phyloP scores from a whole-genome alignment of 2,113 vertebrate genomes.

The Amphilophus citrinellus region DNA sequence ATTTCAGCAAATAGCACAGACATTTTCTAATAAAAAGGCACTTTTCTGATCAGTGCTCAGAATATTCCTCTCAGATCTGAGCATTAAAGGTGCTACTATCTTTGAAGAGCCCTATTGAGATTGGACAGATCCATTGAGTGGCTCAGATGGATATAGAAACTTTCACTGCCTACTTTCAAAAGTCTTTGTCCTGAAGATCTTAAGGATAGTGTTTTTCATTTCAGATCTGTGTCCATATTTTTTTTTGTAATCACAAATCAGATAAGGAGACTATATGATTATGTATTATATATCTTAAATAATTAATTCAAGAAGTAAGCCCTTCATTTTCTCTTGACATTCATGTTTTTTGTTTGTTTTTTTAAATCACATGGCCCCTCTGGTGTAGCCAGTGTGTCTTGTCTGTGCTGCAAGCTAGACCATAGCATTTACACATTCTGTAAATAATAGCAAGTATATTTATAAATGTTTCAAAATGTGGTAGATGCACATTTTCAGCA shows the following conservation, averaged over 20 bases:
- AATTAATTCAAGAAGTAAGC: neutral
- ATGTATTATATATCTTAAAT: neutral
- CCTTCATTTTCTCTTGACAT: neutral
- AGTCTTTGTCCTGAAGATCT: conserved; percentile 17
- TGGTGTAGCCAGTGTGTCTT: neutral
- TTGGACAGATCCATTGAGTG: neutral
- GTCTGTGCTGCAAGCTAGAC: neutral
- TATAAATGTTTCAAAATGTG: neutral
- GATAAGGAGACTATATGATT: neutral
- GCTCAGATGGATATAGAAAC: neutral
- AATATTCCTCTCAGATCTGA: neutral
- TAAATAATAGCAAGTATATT: neutral
- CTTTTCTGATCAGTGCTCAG: conserved; percentile 1
- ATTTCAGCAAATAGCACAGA: neutral
- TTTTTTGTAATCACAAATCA: neutral
- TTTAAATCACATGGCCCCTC: neutral
- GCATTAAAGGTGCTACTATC: neutral
- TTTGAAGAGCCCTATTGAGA: conserved; percentile 16
- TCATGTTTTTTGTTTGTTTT: neutral
- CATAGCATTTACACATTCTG: neutral
- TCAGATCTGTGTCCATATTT: neutral
- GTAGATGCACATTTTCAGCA: neutral
- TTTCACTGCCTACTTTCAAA: neutral
- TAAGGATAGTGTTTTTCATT: neutral
- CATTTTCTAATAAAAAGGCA: conserved; percentile 4